A percentile compares a stretch with the other conserved stretches of the same genome.
Conservation (phyloP, 2,888 invertebrate genomes). For the Ophion costatus region DNA sequence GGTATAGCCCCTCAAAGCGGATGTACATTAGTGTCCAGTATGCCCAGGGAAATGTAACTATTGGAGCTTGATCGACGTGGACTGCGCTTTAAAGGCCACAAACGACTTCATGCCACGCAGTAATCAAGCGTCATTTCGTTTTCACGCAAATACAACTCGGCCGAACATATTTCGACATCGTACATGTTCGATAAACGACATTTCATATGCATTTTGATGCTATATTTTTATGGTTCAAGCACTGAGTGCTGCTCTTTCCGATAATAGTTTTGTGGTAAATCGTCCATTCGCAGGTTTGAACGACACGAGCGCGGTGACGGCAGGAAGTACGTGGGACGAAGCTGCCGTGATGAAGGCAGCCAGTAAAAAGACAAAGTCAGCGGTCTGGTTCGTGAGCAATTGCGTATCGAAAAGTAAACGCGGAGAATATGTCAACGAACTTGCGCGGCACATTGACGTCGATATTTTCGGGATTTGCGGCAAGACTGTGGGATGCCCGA, state of each 20-base stretch:
- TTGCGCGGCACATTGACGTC: conserved; percentile 86
- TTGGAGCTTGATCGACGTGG: no score
- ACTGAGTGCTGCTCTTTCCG: not conserved
- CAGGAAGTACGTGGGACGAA: not conserved
- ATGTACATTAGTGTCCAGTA: no score
- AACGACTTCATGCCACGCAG: no score
- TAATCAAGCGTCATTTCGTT: no score
- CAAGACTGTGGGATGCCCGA: conserved; percentile 79
- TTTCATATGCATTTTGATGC: no score
- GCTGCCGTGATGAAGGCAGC: not conserved
- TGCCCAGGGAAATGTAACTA: no score
- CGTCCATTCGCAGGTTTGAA: conserved; percentile 8
- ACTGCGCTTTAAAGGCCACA: no score
- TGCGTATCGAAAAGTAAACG: conserved; percentile 84
- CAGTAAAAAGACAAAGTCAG: conserved; percentile 83
- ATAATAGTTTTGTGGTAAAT: not conserved
- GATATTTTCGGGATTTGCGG: conserved; percentile 89
- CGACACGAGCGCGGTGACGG: not conserved
- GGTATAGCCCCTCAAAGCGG: no score
- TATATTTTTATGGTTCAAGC: not conserved
- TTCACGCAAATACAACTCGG: no score
- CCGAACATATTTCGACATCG: no score
- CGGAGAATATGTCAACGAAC: conserved; percentile 82
- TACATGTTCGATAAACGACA: no score
- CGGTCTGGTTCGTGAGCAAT: conserved; percentile 86